Base-by-base conservation (phyloP, 1,140 invertebrate genomes). In the Maniola jurtina region DNA sequence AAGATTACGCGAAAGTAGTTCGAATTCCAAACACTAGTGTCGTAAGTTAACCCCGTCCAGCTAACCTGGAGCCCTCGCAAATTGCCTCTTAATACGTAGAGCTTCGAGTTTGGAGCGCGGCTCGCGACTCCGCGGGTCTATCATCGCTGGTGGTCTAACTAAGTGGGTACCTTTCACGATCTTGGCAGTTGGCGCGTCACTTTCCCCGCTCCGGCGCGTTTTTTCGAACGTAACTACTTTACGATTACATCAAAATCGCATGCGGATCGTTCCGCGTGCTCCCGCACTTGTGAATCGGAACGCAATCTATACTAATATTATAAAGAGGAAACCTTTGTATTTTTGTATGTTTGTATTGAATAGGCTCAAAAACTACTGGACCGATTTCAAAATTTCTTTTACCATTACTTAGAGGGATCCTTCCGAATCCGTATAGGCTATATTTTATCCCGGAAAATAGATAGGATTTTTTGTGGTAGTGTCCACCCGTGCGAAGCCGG, bases 141-240 rank as follows among this genome's bases (percentile, higher is more conserved):
- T 10, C 57, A 72, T 77, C 13, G 47, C 33, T 73, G 81, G 85
- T 79, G 75, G 73, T 71, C 62, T 4, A 4, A 25, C 1, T 83
- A 77, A 83, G 45, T 58, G 52, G 61, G 84, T 85, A 83, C 85
- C 85, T 88, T 88, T 86, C 83, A 88, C 85, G 85, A 84, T 84
- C 78, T 80, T 71, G 52, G 42, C 38, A 40, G 38, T 9, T 9
- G 71, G 72, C 72, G 75, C 84, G 83, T 87, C 84, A 86, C 85
- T 88, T 88, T 88, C 85, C 80, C 85, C 83, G 80, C 76, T 85
- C 81, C 77, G 76, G 73, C 80, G 81, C 80, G 83, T 86, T 87
- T 87, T 87, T 85, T 84, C 77, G 77, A 87, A 85, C 83, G 82
- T 85, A 85, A 85, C 80, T 76, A 50, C 48, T 5, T 64, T 57